Percentiles rank a stretch among this genome's conserved stretches.
phyloP scores from a whole-genome alignment of 2,888 invertebrate genomes.

The Drosophila subsilvestris region DNA sequence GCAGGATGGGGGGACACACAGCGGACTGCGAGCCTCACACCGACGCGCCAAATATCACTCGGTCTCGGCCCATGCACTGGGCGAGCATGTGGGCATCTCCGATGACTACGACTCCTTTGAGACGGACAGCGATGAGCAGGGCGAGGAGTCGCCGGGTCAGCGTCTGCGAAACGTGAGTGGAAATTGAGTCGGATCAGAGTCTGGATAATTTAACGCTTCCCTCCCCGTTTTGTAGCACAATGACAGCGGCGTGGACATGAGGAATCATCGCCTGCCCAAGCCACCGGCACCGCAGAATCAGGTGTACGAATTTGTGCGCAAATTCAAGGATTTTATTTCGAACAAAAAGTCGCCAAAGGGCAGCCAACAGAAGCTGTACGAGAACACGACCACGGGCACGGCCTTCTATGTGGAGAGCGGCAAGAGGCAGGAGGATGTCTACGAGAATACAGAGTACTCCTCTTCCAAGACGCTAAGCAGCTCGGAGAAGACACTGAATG shows the following conservation, averaged over 20 bases:
- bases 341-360: constrained; percentile 81
- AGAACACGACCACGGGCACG: constrained; percentile 69
- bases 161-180: constrained; percentile 79
- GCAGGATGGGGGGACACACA: constrained; percentile 55
- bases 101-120: constrained; percentile 91
- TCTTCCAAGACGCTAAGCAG: constrained; percentile 58
- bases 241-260: constrained; percentile 85
- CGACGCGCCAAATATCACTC: constrained; percentile 71
- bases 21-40: constrained; percentile 53
- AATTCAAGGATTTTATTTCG: constrained; percentile 87
- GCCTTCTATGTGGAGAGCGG: constrained; percentile 72
- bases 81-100: constrained; percentile 76
- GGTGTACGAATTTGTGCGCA: constrained; percentile 88
- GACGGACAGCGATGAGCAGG: constrained; percentile 86
- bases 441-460: constrained; percentile 76
- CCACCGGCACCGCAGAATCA: constrained; percentile 86
- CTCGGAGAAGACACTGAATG: constrained; percentile 84
- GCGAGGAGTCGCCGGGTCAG: constrained; percentile 50
- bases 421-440: constrained; percentile 60
- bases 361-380: constrained; percentile 82
- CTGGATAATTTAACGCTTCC: background rate
- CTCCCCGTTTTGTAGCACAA: constrained; percentile 77
- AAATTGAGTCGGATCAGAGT: background rate
- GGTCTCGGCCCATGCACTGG: constrained; percentile 72
- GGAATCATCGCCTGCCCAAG: constrained; percentile 86